Evolutionary conservation across 2,888 invertebrate genomes (phyloP), one percentile per base, ranked within the genome.

Genomic region (Hydriomena furcata): DNA sequence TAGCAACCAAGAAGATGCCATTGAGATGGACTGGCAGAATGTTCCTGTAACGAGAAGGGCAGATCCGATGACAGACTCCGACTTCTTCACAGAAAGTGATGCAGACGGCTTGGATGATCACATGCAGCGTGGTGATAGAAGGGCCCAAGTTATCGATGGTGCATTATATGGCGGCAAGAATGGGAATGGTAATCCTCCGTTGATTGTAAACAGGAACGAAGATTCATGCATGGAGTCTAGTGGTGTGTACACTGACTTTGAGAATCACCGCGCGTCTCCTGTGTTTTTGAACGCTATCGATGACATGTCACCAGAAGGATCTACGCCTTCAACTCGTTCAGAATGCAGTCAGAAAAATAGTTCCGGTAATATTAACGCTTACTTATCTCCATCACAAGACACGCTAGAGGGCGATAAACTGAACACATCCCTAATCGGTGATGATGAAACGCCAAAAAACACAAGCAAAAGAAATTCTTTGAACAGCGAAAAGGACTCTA

Each of bases 21-120:
- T 91, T 52, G 91, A 91, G 74, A 90, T 91, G 87, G 91, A 91
- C 52, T 91, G 91, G 87, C 91, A 91, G 63, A 91, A 92, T 74
- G 92, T 92, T 25, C 93, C 94, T 0, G 91, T 94, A 37, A 92
- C 93, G 50, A 88, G 94, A 63, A 91, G 95, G 57, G 94, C 94
- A 60, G 95, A 96, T 79, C 95, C 96, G 1, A 96, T 96, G 96
- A 97, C 97, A 0, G 97, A 97, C 82, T 97, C 96, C 0, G 97
- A 97, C 81, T 96, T 97, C 82, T 97, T 96, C 74, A 96, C 96
- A 4, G 96, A 97, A 84, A 96, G 96, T 70, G 97, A 97, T 80
- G 96, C 96, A 1, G 97, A 97, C 79, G 95, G 95, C 40, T 94
- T 96, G 76, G 95, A 95, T 63, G 95, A 95, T 50, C 91, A 92